Percentiles rank a stretch among this genome's conserved stretches.
phyloP scores from a whole-genome alignment of 92 coral and sea anemone genomes.

The Phenganax subtilis region DNA sequence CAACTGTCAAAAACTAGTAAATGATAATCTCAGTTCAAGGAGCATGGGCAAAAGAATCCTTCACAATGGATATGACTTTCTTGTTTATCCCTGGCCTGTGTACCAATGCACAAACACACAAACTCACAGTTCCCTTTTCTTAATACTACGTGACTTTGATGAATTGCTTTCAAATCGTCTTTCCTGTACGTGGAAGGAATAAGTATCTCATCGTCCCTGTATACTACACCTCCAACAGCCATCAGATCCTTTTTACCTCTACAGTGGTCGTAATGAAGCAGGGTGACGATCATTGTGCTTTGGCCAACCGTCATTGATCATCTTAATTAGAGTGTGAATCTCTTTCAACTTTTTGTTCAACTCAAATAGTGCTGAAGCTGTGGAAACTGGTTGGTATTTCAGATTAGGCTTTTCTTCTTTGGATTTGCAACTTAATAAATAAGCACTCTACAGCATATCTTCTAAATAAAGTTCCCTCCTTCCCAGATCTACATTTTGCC shows the following conservation, averaged over 20 bases:
- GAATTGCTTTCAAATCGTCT: slow-evolving; percentile 20
- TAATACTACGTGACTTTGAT: slow-evolving; percentile 39
- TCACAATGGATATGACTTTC: background rate
- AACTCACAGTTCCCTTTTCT: slow-evolving; percentile 32
- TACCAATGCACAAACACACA: slow-evolving; percentile 23
- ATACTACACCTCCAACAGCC: slow-evolving; percentile 13
- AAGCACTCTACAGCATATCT: background rate
- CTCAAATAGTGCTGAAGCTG: background rate
- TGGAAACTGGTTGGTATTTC: background rate
- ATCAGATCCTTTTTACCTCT: slow-evolving; percentile 25
- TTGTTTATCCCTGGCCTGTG: slow-evolving; percentile 31
- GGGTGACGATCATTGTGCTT: slow-evolving; percentile 33
- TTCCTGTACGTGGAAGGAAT: slow-evolving; percentile 3
- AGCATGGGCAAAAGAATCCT: too few relatives aligned
- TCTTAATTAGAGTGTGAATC: slow-evolving; percentile 47
- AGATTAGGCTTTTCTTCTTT: slow-evolving; percentile 12
- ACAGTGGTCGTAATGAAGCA: background rate
- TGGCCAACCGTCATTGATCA: slow-evolving; percentile 58
- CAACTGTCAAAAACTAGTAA: slow-evolving; percentile 20
- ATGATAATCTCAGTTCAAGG: background rate
- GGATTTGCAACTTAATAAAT: slow-evolving; percentile 16
- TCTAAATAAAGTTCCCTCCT: slow-evolving; percentile 22
- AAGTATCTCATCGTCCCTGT: background rate
- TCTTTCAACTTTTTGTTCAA: background rate
- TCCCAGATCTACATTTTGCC: background rate